A percentile compares a stretch with the other conserved stretches of the same genome.
Conservation (phyloP, 1,140 invertebrate genomes). For the Tetramorium alpestre region DNA sequence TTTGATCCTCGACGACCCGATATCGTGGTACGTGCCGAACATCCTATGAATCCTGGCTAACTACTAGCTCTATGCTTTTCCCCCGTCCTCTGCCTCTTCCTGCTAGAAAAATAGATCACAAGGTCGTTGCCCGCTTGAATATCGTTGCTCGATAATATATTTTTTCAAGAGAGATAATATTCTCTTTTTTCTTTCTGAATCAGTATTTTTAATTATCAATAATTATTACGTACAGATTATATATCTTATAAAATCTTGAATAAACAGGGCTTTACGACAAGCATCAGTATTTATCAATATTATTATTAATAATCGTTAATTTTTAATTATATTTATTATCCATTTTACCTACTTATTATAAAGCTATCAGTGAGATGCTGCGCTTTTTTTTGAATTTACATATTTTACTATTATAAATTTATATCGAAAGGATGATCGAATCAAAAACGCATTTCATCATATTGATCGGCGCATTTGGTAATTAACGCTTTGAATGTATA, state of each 20-base stretch:
- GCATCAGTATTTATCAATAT: background rate
- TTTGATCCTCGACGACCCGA: slow-evolving; percentile 57
- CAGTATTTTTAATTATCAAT: background rate
- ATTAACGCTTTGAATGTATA: background rate
- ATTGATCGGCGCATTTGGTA: background rate
- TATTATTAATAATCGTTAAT: background rate
- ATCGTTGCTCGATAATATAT: background rate
- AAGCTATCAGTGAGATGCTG: background rate
- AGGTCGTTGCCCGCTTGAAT: background rate
- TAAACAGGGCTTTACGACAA: background rate
- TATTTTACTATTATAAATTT: background rate
- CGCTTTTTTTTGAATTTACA: background rate
- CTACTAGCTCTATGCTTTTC: slow-evolving; percentile 6
- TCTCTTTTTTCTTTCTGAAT: background rate
- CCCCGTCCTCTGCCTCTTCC: background rate
- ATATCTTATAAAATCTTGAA: background rate
- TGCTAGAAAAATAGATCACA: slow-evolving; percentile 32
- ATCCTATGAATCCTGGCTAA: slow-evolving; percentile 40
- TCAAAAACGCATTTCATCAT: background rate
- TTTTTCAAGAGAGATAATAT: background rate
- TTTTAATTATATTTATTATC: background rate
- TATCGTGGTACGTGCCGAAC: slow-evolving; percentile 46
- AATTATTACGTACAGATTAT: background rate
- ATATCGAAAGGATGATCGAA: background rate
- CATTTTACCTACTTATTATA: background rate